phyloP scores from a whole-genome alignment of 2,797 vertebrate species.

The Chelmon rostratus region DNA sequence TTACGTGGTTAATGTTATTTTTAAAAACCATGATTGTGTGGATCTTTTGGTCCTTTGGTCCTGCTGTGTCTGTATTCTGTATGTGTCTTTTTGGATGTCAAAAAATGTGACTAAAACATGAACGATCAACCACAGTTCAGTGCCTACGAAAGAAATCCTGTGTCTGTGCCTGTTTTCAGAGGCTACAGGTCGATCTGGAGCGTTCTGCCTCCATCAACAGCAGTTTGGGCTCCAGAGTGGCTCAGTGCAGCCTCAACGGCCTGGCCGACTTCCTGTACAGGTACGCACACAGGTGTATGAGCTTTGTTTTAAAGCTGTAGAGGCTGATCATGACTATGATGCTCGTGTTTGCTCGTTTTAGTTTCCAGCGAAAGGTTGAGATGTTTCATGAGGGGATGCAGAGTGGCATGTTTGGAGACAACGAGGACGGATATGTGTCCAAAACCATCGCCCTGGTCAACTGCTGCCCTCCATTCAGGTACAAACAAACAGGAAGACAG shows the following conservation, averaged over 20 bases:
- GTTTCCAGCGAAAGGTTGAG: conserved; percentile 93
- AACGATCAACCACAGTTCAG: background rate
- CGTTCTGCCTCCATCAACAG: conserved; percentile 88
- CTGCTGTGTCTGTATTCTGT: background rate
- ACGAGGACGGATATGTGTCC: conserved; percentile 82
- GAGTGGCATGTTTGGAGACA: conserved; percentile 77
- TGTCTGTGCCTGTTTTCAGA: conserved; percentile 78
- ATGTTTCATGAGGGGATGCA: conserved; percentile 89
- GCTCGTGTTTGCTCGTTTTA: conserved; percentile 47
- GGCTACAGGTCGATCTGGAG: conserved; percentile 90
- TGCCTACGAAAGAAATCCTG: too few relatives aligned
- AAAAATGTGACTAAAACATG: background rate
- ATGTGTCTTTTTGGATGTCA: background rate
- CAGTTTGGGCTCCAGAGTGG: conserved; percentile 88
- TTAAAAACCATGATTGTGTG: too few relatives aligned
- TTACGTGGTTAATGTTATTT: too few relatives aligned
- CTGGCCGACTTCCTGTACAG: conserved; percentile 93
- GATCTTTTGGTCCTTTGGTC: too few relatives aligned
- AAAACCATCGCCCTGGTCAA: conserved; percentile 91
- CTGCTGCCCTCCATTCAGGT: conserved; percentile 93
- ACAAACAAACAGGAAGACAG: background rate
- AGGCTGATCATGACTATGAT: background rate
- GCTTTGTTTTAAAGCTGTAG: too few relatives aligned
- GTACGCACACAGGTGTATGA: conserved; percentile 62
- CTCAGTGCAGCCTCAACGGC: conserved; percentile 90